phyloP scores from a whole-genome alignment of 37 sponge, comb jelly and placozoan species.

The Eunapius fragilis region DNA sequence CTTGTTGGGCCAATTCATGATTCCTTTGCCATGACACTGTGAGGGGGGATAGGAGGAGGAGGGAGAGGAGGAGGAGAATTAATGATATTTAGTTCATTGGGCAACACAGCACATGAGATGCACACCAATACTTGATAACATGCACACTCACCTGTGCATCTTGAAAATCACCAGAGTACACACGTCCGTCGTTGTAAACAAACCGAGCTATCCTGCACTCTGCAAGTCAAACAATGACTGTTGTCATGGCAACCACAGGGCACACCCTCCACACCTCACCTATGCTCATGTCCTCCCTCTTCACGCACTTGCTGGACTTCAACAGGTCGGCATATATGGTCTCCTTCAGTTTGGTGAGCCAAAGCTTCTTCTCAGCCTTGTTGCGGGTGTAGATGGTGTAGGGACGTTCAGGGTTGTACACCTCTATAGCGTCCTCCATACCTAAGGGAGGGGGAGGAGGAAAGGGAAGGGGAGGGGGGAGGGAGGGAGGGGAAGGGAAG shows the following conservation, averaged over 20 bases:
- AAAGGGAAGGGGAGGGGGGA: no score
- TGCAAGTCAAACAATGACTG: not conserved
- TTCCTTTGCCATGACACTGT: conserved; percentile 87
- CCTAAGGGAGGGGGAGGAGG: conserved; percentile 15
- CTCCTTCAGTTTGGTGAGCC: conserved; percentile 77
- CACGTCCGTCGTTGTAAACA: conserved; percentile 59
- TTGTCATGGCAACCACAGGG: not conserved
- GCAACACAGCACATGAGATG: no score
- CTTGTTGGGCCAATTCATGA: conserved; percentile 85
- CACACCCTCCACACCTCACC: not conserved
- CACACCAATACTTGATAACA: no score
- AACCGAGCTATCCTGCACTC: conserved; percentile 49
- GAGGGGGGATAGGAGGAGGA: no score
- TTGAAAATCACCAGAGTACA: conserved; percentile 67
- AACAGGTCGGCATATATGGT: conserved; percentile 67
- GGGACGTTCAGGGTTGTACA: conserved; percentile 90
- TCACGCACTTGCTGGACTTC: conserved; percentile 11
- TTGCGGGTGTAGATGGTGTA: conserved; percentile 85
- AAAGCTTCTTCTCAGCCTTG: conserved; percentile 86
- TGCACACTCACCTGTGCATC: conserved; percentile 53
- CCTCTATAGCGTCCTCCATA: conserved; percentile 84
- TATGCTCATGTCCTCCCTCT: conserved; percentile 1
- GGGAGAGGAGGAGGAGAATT: no score
- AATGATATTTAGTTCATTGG: not conserved
- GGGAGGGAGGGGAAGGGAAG: no score